Percentiles rank a stretch among this genome's conserved stretches.
These are phyloP conservation scores for Osmerus mordax DNA, from an alignment of 2,113 vertebrate genomes.

Conservation along the genomic window DNA sequence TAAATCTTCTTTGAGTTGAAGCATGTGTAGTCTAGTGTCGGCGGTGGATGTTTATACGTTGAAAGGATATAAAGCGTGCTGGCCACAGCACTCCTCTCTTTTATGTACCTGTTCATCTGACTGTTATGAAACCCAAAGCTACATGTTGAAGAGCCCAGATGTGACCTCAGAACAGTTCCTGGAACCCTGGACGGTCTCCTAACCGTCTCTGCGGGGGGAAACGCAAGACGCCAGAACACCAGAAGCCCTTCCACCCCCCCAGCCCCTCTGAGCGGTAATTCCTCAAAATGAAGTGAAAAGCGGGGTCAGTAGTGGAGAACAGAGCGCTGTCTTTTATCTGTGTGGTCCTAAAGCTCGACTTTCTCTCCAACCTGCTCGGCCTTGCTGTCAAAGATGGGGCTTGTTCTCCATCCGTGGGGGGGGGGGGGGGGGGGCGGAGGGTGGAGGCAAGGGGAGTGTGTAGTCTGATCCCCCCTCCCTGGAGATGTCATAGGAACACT, in stretches of 20 bases:
- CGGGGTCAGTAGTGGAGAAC: slow-evolving; percentile 63
- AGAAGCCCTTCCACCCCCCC: not conserved
- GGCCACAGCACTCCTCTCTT: not conserved
- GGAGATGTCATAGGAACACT: slow-evolving; percentile 18
- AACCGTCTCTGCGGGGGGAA: slow-evolving; percentile 3
- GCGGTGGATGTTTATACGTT: too few relatives aligned
- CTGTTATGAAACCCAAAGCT: too few relatives aligned
- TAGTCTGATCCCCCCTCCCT: slow-evolving; percentile 81
- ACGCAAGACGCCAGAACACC: not conserved
- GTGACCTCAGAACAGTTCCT: too few relatives aligned
- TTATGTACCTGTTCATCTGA: not conserved
- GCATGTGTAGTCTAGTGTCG: too few relatives aligned
- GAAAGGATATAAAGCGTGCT: too few relatives aligned
- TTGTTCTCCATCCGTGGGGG: slow-evolving; percentile 85
- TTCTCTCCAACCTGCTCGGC: slow-evolving; percentile 43
- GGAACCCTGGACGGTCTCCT: too few relatives aligned
- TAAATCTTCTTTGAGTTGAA: too few relatives aligned
- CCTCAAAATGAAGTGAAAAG: slow-evolving; percentile 6
- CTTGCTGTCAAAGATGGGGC: slow-evolving; percentile 81
- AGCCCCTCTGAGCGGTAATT: too few relatives aligned
- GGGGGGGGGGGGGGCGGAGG: slow-evolving; percentile 80
- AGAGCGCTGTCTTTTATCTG: slow-evolving; percentile 89
- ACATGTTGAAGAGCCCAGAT: too few relatives aligned
- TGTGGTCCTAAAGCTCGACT: slow-evolving; percentile 83
- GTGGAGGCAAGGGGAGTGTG: slow-evolving; percentile 62